These are phyloP conservation scores for Calliphora vicina DNA, from an alignment of 1,140 invertebrate species.

Conservation along the genomic window DNA sequence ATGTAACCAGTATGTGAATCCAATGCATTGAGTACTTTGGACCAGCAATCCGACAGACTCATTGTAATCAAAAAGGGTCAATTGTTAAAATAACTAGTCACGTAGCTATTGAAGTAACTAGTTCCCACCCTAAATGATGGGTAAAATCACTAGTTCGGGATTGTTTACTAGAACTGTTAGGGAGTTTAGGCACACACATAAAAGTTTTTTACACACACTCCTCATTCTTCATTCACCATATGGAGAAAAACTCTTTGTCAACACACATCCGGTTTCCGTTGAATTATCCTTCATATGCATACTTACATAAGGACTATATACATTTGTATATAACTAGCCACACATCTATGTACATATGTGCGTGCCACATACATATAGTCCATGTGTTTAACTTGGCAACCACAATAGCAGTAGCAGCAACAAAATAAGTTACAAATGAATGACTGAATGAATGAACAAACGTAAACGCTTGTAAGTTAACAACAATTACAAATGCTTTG, in stretches of 20 bases:
- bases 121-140: too few species aligned
- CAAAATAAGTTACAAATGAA: not conserved
- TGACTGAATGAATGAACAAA: not conserved
- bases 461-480: not conserved
- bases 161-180: too few species aligned
- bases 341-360: not conserved
- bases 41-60: too few species aligned
- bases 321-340: not conserved
- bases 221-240: not conserved
- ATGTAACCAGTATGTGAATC: too few species aligned
- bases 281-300: conserved; percentile 13
- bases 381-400: not conserved
- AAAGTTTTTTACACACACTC: not conserved
- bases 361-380: not conserved
- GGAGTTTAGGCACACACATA: not conserved
- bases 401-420: not conserved
- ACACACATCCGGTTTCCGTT: conserved; percentile 19
- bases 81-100: too few species aligned
- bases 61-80: too few species aligned
- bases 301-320: not conserved
- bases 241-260: conserved; percentile 6
- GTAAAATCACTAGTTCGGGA: too few species aligned
- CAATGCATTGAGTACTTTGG: too few species aligned
- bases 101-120: too few species aligned
- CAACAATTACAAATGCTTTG: not conserved